Base-by-base conservation (phyloP, 2,888 invertebrate genomes). In the Agriopis leucophaearia region DNA sequence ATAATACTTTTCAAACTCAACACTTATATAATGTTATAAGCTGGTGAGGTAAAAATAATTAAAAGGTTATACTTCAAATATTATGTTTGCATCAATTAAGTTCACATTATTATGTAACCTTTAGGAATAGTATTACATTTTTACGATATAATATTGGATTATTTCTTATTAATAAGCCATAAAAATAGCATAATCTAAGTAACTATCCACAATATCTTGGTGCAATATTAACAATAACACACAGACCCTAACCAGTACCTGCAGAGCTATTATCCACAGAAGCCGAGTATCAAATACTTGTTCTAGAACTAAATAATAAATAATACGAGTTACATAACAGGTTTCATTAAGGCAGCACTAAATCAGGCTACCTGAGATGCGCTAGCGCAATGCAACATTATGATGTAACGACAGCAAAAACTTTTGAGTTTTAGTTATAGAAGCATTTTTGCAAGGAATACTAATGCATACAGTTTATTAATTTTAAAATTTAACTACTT, bases 321-420 rank as follows among this genome's bases (percentile, higher is more conserved):
- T 92, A 92, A 91, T 91, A 87, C 90, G 87, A 89, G 90, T 92
- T 91, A 91, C 86, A 88, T 89, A 92, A 93, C 92, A 90, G 91
- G 93, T 93, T 92, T 90, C 91, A 93, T 93, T 92, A 92, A 88
- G 88, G 84, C 87, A 81, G 88, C 86, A 87, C 88, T 92, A 92
- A 90, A 92, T 92, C 92, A 92, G 88, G 83, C 90, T 87, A 87
- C 87, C 89, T 85, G 87, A 86, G 90, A 90, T 89, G 90, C 88
- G 87, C 87, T 78, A 62, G 87, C 85, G 88, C 88, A 85, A 79
- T 81, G 78, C 81, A 85, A 84, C 84, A 84, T 85, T 82, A 81
- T 74, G 74, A 67, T 66, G 86, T 85, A 89, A 69, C 70, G 88
- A 80, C 64, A 9, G 83, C 83, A 86, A 68, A 81, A 78, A 81